Conservation (phyloP, 1,140 invertebrate species). For the Hylaeus anthracinus region DNA sequence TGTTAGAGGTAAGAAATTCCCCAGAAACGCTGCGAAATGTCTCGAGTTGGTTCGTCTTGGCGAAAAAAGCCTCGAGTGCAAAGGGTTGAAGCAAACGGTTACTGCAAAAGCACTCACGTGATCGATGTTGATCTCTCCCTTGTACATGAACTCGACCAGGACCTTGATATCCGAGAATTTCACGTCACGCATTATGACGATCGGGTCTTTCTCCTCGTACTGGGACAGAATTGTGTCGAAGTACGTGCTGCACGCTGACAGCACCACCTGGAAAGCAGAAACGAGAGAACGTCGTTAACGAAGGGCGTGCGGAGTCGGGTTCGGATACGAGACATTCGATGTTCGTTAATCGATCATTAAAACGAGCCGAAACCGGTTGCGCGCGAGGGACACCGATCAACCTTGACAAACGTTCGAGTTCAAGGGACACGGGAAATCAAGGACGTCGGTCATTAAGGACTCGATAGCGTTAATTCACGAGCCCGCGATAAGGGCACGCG, state of each 20-base stretch:
- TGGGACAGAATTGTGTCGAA: conserved; percentile 93
- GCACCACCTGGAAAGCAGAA: conserved; percentile 81
- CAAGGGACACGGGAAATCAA: conserved; percentile 12
- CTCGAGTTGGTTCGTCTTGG: too few relatives aligned
- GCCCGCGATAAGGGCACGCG: conserved; percentile 34
- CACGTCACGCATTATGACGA: conserved; percentile 92
- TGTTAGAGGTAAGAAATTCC: too few relatives aligned
- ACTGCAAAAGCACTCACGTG: conserved; percentile 86
- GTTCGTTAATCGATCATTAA: neutral
- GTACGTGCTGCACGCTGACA: conserved; percentile 92
- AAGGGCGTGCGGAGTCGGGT: neutral
- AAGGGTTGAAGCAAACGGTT: too few relatives aligned
- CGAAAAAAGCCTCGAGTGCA: too few relatives aligned
- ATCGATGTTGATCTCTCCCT: conserved; percentile 96
- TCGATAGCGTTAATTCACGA: conserved; percentile 39
- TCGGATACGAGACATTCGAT: conserved; percentile 1
- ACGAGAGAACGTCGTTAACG: neutral
- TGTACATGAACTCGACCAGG: conserved; percentile 97
- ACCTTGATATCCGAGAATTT: conserved; percentile 92
- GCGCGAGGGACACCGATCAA: neutral
- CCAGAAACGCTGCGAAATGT: too few relatives aligned
- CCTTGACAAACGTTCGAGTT: conserved; percentile 34
- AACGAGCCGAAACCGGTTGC: conserved; percentile 4
- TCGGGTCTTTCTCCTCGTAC: conserved; percentile 93
- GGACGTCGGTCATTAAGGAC: conserved; percentile 29